phyloP scores from a whole-genome alignment of 2,113 vertebrate genomes.

The Prinia subflava region DNA sequence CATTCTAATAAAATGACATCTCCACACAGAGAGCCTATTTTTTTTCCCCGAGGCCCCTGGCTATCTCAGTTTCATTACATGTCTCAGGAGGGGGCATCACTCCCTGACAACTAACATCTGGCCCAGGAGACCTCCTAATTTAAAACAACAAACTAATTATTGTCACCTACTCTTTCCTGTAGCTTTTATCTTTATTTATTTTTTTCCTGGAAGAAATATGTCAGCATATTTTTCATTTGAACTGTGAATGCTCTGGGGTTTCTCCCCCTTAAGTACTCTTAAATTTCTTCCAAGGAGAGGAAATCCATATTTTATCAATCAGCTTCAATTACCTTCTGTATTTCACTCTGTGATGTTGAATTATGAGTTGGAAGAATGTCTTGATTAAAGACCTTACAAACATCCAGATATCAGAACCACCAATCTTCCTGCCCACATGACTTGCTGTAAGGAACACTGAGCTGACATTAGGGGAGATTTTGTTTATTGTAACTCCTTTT shows the following conservation, averaged over 20 bases:
- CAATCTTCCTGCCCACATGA: background rate
- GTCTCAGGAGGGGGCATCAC: slow-evolving; percentile 67
- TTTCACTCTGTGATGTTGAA: slow-evolving; percentile 39
- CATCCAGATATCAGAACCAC: slow-evolving; percentile 13
- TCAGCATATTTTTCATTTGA: slow-evolving; percentile 34
- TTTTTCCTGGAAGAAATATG: background rate
- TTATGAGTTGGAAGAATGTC: slow-evolving; percentile 48
- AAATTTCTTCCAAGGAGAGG: slow-evolving; percentile 26
- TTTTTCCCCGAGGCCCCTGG: background rate
- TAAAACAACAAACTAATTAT: slow-evolving; percentile 73
- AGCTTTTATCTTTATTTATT: slow-evolving; percentile 57
- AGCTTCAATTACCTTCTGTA: slow-evolving; percentile 50
- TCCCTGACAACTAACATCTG: slow-evolving; percentile 72
- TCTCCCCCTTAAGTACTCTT: slow-evolving; percentile 28
- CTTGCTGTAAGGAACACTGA: background rate
- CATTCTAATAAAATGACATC: background rate
- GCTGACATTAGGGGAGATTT: background rate
- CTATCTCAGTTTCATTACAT: slow-evolving; percentile 66
- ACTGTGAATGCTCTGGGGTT: background rate
- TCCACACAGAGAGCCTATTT: background rate
- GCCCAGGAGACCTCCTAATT: slow-evolving; percentile 70
- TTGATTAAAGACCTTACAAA: slow-evolving; percentile 70
- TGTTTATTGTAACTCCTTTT: background rate
- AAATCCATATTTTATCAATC: slow-evolving; percentile 61
- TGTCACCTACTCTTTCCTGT: slow-evolving; percentile 67